Base-by-base conservation (phyloP, 2,888 invertebrate species). In the Leptopilina drosophilae region DNA sequence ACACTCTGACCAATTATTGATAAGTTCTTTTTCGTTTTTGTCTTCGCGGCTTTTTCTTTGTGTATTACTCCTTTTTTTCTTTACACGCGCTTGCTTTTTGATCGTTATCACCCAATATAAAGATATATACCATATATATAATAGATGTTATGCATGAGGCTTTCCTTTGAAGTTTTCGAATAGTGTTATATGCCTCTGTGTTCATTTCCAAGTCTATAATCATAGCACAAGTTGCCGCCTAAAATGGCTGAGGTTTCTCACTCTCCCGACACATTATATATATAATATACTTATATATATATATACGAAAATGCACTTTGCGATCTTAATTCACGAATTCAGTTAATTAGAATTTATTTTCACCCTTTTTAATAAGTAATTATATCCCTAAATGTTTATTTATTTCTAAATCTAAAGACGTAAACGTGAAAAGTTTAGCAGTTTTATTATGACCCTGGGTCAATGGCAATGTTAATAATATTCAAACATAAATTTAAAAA, bases 151-250 rank as follows among this genome's bases (percentile, higher is more conserved):
- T 53, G 73, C 49, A 49, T 73, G 73, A 73, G 73, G 56, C 56
- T 73, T 73, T 79, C 76, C 76, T 73, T 78, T 80, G 79, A 81
- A 79, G 79, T 78, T 81, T 67, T 76, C 56, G 77, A 84, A 80
- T 78, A 62, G 81, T 77, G 78, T 81, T 80, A 77, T 33, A 33
- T 75, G 81, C 78, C 75, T 80, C 67, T 64, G 65, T 64, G 79
- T 79, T 42, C 49, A 49, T 76, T 69, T 64, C 42, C 75, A 76
- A 79, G 80, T 80, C 81, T 84, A 82, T 84, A 82, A 84, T 84
- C 79, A 82, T 75, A 81, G 53, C 53, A n/a, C 73, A 8, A 12
- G 2, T 9, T 73, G 73, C 73, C 73, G 73, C 33, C 56, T 59
- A 73, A 73, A 73, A 73, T 56, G 33, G 56, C 33, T 73, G 26